A percentile compares a stretch with the other conserved stretches of the same genome.
Evolutionary conservation across 1,140 invertebrate genomes (phyloP).

Genomic region (Mamestra configurata): DNA sequence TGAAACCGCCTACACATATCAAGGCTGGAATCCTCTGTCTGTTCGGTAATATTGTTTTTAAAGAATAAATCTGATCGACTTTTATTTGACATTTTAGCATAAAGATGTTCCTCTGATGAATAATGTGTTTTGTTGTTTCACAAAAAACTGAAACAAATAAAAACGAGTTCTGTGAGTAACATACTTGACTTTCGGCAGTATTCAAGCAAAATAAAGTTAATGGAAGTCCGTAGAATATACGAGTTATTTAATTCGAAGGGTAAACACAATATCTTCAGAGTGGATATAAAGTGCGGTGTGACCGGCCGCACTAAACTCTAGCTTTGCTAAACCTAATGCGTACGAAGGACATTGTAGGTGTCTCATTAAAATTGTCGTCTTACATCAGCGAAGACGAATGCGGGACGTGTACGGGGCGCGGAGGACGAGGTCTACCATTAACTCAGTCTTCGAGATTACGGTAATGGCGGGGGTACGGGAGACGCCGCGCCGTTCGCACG

Average conservation of each 20-base stretch:
- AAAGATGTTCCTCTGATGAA: constrained; percentile 14
- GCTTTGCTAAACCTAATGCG: constrained; percentile 19
- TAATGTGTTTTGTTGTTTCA: constrained; percentile 2
- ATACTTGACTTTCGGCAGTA: neutral
- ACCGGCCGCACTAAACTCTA: constrained; percentile 13
- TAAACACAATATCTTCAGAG: constrained; percentile 19
- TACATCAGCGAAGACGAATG: constrained; percentile 32
- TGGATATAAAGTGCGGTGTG: constrained; percentile 11
- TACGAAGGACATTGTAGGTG: constrained; percentile 33
- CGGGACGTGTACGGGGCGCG: neutral
- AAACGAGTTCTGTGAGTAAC: neutral
- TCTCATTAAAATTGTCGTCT: constrained; percentile 52
- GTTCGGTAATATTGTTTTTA: constrained; percentile 19
- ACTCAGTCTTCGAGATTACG: constrained; percentile 47
- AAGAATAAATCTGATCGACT: constrained; percentile 25
- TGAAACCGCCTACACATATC: constrained; percentile 16
- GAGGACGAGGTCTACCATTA: constrained; percentile 22
- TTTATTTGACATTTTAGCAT: constrained; percentile 1
- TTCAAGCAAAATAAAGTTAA: neutral
- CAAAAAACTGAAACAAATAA: neutral
- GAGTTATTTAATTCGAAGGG: neutral
- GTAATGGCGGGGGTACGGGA: constrained; percentile 40
- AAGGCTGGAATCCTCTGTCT: neutral
- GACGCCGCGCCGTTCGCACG: constrained; percentile 36
- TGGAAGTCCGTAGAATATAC: neutral